Conservation (phyloP, 2,797 vertebrate genomes). For the Scleropages formosus region DNA sequence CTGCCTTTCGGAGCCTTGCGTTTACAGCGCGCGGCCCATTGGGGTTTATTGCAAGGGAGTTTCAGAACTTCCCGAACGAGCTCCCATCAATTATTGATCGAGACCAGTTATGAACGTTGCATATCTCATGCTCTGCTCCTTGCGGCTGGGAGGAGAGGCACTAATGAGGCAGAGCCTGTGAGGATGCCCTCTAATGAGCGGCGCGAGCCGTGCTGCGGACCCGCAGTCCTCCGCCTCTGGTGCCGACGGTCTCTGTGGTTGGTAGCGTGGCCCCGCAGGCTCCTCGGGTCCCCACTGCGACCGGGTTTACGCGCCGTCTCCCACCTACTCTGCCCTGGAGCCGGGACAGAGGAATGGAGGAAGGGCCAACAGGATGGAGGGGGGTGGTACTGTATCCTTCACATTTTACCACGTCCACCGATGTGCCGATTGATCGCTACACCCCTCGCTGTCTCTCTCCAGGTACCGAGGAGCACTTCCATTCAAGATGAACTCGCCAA, state of each 20-base stretch:
- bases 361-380: too few species aligned
- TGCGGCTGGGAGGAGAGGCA: background rate
- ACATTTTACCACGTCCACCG: too few species aligned
- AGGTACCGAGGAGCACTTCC: too few species aligned
- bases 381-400: too few species aligned
- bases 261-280: too few species aligned
- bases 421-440: too few species aligned
- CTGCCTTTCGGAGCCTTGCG: background rate
- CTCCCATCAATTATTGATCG: background rate
- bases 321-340: too few species aligned
- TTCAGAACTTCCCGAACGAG: background rate
- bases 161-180: background rate
- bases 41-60: background rate
- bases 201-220: background rate
- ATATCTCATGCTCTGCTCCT: background rate
- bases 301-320: too few species aligned
- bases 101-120: background rate
- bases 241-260: background rate
- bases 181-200: background rate
- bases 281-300: too few species aligned
- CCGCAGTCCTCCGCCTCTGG: background rate
- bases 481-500: too few species aligned
- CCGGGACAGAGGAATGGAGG: too few species aligned
- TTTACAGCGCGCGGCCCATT: background rate
- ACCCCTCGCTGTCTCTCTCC: too few species aligned